Evolutionary conservation across 1,140 invertebrate genomes (phyloP).

Genomic region (Heliconius congener): DNA sequence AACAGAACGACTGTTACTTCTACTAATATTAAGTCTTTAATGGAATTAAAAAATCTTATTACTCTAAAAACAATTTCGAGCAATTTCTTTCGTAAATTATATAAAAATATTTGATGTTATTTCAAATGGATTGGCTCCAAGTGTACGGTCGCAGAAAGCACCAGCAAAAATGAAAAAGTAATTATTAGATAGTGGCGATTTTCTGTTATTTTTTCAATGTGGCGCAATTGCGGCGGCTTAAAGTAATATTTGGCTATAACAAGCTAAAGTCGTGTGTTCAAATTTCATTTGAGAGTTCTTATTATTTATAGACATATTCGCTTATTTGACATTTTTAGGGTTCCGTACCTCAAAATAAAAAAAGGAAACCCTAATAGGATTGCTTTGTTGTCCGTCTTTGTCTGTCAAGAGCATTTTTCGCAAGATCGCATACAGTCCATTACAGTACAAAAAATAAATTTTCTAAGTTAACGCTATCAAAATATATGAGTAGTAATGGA

Average conservation of each 20-base stretch:
- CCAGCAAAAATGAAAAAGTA: slow-evolving; percentile 21
- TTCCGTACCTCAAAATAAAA: no score
- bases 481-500: no score
- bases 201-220: not conserved
- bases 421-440: no score
- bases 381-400: no score
- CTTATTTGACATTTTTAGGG: no score
- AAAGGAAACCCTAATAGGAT: no score
- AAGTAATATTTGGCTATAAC: not conserved
- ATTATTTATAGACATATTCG: no score
- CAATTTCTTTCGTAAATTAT: slow-evolving; percentile 2
- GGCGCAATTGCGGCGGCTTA: not conserved
- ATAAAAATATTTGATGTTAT: slow-evolving; percentile 24
- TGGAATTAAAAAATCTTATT: slow-evolving; percentile 1
- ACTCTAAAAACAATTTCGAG: slow-evolving; percentile 1
- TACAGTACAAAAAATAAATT: no score
- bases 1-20: no score
- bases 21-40: not conserved
- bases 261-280: not conserved
- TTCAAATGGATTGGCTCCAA: slow-evolving; percentile 15
- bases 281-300: no score
- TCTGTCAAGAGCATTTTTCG: no score
- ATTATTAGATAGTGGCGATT: slow-evolving; percentile 18
- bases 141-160: slow-evolving; percentile 17
- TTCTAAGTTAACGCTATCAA: no score